Percentiles rank a stretch among this genome's conserved stretches.
Evolutionary conservation across 2,113 vertebrate species (phyloP).

Genomic region (Urocynchramus pylzowi): DNA sequence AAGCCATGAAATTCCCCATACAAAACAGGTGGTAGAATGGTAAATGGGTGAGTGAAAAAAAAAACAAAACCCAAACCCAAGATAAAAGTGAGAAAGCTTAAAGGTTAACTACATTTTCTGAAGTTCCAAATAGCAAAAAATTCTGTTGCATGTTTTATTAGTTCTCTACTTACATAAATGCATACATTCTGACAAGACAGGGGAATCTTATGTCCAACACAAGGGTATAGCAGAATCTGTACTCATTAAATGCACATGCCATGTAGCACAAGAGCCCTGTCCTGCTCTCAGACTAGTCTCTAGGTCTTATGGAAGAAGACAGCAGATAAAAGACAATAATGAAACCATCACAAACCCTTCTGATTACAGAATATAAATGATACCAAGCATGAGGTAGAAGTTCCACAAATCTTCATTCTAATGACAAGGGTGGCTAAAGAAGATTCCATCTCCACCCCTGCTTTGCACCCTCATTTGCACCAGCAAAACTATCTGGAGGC

Average conservation of each 20-base stretch:
- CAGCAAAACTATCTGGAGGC: background rate
- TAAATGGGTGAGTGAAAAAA: fast-evolving
- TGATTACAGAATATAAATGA: background rate
- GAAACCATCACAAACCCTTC: background rate
- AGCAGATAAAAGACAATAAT: background rate
- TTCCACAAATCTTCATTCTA: background rate
- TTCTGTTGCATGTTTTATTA: background rate
- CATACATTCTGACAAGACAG: background rate
- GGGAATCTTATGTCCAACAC: background rate
- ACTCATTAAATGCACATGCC: background rate
- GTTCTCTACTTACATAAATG: background rate
- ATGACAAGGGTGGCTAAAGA: background rate
- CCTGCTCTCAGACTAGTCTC: background rate
- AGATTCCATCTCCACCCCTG: background rate
- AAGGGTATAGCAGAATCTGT: background rate
- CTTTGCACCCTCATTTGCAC: background rate
- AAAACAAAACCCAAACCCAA: background rate
- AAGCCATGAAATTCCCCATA: background rate
- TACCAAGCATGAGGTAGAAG: background rate
- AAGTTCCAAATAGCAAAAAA: background rate
- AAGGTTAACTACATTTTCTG: background rate
- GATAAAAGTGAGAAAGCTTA: background rate
- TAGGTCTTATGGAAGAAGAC: background rate
- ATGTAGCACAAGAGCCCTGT: background rate
- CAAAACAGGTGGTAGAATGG: background rate